Conservation (phyloP, 1,140 invertebrate genomes). For the Plectus sambesii region DNA sequence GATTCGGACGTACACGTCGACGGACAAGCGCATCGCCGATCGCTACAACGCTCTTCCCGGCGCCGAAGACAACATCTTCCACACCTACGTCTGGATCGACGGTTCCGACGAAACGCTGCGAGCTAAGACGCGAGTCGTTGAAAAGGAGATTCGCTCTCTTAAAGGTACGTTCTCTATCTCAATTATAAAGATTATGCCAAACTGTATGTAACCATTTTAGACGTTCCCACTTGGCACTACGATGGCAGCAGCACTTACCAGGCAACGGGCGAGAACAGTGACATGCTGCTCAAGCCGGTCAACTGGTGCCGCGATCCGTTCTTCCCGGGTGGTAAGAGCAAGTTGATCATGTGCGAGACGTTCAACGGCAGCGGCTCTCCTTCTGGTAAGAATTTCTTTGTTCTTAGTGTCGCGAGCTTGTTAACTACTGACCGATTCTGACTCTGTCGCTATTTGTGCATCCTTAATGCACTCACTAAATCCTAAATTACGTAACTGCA, state of each 20-base stretch:
- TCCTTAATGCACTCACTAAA: too few species aligned
- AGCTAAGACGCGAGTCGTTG: slow-evolving; percentile 71
- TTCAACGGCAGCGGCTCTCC: slow-evolving; percentile 60
- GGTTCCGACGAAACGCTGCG: slow-evolving; percentile 73
- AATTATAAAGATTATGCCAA: too few species aligned
- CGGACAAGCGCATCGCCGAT: too few species aligned
- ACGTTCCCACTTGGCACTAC: slow-evolving; percentile 82
- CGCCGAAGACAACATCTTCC: too few species aligned
- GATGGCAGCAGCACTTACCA: slow-evolving; percentile 62
- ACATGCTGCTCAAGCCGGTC: slow-evolving; percentile 67
- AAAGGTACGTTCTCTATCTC: slow-evolving; percentile 50
- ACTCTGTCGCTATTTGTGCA: too few species aligned
- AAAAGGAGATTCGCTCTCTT: slow-evolving; percentile 60
- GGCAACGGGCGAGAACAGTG: slow-evolving; percentile 58
- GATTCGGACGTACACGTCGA: too few species aligned
- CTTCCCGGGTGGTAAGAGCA: slow-evolving; percentile 64
- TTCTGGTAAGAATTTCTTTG: too few species aligned
- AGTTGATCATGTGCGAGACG: slow-evolving; percentile 72
- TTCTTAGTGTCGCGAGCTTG: too few species aligned
- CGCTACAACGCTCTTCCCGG: too few species aligned
- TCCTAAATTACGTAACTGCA: too few species aligned
- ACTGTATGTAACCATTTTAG: too few species aligned
- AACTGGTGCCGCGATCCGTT: slow-evolving; percentile 78
- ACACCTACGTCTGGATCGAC: slow-evolving; percentile 54
- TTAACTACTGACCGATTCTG: too few species aligned